phyloP scores from a whole-genome alignment of 2,888 invertebrate species.

The Nomada fucata region DNA sequence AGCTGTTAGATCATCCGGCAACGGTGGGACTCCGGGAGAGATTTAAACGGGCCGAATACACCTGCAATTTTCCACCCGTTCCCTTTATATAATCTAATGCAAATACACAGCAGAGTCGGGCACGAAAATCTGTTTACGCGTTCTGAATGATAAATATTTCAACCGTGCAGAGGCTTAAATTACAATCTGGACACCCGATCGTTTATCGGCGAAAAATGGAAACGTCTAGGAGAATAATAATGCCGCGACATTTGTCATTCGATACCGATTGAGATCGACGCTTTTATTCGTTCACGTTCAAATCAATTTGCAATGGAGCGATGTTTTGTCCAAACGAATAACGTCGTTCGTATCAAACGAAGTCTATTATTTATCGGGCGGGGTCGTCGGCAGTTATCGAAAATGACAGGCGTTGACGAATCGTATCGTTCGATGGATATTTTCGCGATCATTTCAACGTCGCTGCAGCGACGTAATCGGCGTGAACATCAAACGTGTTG shows the following conservation, averaged over 20 bases:
- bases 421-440: background rate
- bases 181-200: no score
- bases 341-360: background rate
- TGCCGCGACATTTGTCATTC: no score
- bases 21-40: background rate
- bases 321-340: background rate
- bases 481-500: constrained; percentile 5
- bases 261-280: background rate
- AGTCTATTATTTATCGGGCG: background rate
- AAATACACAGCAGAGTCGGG: no score
- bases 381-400: constrained; percentile 16
- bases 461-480: constrained; percentile 3
- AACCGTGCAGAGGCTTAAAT: no score
- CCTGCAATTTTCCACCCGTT: background rate
- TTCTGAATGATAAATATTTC: no score
- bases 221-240: no score
- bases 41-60: background rate
- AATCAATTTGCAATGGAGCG: background rate
- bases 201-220: no score
- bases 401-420: background rate
- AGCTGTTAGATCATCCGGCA: constrained; percentile 8
- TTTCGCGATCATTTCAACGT: background rate
- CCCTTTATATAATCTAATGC: background rate
- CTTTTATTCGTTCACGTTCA: background rate
- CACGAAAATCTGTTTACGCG: no score